phyloP scores from a whole-genome alignment of 2,888 invertebrate genomes.

The Branchipolynoe longqiensis region DNA sequence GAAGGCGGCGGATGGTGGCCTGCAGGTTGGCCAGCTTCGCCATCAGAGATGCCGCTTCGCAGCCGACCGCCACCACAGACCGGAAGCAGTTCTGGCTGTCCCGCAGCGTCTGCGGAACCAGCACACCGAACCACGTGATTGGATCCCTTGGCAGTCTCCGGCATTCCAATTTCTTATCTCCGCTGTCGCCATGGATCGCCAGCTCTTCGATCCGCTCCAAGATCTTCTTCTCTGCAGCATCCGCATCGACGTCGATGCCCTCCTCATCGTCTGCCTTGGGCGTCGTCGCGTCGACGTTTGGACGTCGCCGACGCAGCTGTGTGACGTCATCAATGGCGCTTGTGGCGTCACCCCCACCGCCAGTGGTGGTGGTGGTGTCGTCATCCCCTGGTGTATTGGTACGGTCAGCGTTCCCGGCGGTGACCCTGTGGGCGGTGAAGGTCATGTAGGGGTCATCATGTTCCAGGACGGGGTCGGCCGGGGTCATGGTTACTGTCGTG shows the following conservation, averaged over 20 bases:
- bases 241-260: constrained; percentile 17
- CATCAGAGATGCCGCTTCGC: constrained; percentile 62
- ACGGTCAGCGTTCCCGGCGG: background rate
- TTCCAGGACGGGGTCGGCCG: constrained; percentile 26
- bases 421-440: background rate
- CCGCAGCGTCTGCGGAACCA: constrained; percentile 90
- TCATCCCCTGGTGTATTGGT: background rate
- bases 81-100: constrained; percentile 89
- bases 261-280: no score
- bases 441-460: constrained; percentile 42
- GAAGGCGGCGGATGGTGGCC: constrained; percentile 52
- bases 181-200: no score
- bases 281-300: constrained; percentile 1
- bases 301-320: constrained; percentile 1
- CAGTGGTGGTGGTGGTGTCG: background rate
- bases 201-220: constrained; percentile 10
- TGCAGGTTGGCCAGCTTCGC: constrained; percentile 53
- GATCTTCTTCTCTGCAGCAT: background rate
- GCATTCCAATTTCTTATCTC: constrained; percentile 50
- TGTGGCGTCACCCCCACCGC: background rate
- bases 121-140: constrained; percentile 92
- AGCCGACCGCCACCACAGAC: constrained; percentile 79
- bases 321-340: background rate
- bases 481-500: constrained; percentile 15
- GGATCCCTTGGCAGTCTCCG: constrained; percentile 84